phyloP scores from a whole-genome alignment of 2,888 invertebrate genomes.

The Polylopha cassiicola region DNA sequence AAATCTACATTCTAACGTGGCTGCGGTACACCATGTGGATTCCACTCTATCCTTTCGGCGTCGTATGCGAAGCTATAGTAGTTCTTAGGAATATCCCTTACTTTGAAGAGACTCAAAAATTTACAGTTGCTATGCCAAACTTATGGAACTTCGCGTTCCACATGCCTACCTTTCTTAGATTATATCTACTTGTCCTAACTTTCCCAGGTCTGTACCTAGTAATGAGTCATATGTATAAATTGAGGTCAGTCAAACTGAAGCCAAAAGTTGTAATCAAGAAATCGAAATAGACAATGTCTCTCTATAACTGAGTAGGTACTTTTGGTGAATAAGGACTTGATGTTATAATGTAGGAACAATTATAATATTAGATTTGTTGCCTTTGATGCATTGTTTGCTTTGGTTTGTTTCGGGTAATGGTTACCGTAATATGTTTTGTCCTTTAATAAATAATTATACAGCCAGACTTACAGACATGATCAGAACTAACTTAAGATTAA shows the following conservation, averaged over 20 bases:
- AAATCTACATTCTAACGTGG: constrained; percentile 90
- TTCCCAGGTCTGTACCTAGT: constrained; percentile 86
- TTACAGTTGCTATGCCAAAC: constrained; percentile 88
- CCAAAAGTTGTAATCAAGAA: constrained; percentile 65
- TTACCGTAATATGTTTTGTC: too few relatives aligned
- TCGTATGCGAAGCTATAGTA: constrained; percentile 90
- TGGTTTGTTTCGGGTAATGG: too few relatives aligned
- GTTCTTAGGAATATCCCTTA: constrained; percentile 90
- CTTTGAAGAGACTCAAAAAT: constrained; percentile 89
- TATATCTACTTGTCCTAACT: constrained; percentile 86
- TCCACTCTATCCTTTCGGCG: constrained; percentile 92
- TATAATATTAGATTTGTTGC: too few relatives aligned
- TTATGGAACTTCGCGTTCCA: constrained; percentile 90
- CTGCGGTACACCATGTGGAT: constrained; percentile 96
- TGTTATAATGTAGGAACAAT: too few relatives aligned
- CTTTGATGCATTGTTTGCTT: too few relatives aligned
- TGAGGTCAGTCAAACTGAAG: constrained; percentile 82
- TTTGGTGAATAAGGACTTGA: too few relatives aligned
- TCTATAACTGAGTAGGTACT: too few relatives aligned
- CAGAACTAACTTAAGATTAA: too few relatives aligned
- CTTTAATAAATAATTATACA: too few relatives aligned
- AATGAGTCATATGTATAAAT: constrained; percentile 90
- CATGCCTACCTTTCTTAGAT: constrained; percentile 86
- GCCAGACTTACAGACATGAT: too few relatives aligned
- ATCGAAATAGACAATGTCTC: constrained; percentile 44